Percentiles rank a stretch among this genome's conserved stretches.
These are phyloP conservation scores for Caenorhabditis angaria DNA, from an alignment of 2,888 invertebrate species.

Conservation along the genomic window DNA sequence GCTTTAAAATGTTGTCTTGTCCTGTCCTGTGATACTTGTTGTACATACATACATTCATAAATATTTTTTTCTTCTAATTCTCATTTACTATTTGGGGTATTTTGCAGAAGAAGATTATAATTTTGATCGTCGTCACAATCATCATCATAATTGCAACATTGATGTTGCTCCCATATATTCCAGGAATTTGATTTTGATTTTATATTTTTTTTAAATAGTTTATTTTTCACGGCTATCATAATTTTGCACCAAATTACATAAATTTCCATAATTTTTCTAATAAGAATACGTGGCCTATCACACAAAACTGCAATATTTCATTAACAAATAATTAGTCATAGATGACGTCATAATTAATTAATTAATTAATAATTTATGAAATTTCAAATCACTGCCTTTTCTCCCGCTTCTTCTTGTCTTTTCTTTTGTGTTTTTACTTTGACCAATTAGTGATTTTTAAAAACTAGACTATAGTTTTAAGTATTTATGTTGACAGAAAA, in stretches of 20 bases:
- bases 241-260: neutral
- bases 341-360: neutral
- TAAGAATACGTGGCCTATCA: slow-evolving; percentile 11
- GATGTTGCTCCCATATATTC: slow-evolving; percentile 36
- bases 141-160: slow-evolving; percentile 80
- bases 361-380: neutral
- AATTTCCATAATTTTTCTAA: neutral
- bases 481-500: too few species aligned
- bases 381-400: slow-evolving; percentile 28
- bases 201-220: too few species aligned
- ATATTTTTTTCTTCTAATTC: too few species aligned
- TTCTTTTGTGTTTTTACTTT: neutral
- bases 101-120: slow-evolving; percentile 91
- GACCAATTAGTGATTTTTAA: slow-evolving; percentile 33
- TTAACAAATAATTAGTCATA: neutral
- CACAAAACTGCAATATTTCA: slow-evolving; percentile 8
- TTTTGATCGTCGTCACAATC: slow-evolving; percentile 86
- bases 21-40: too few species aligned
- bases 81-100: neutral
- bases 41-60: too few species aligned
- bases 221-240: slow-evolving; percentile 4
- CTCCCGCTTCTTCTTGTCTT: slow-evolving; percentile 8
- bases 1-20: too few species aligned
- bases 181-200: too few species aligned
- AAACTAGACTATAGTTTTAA: neutral